Evolutionary conservation across 2,113 vertebrate species (phyloP).

Genomic region (Mobula hypostoma): DNA sequence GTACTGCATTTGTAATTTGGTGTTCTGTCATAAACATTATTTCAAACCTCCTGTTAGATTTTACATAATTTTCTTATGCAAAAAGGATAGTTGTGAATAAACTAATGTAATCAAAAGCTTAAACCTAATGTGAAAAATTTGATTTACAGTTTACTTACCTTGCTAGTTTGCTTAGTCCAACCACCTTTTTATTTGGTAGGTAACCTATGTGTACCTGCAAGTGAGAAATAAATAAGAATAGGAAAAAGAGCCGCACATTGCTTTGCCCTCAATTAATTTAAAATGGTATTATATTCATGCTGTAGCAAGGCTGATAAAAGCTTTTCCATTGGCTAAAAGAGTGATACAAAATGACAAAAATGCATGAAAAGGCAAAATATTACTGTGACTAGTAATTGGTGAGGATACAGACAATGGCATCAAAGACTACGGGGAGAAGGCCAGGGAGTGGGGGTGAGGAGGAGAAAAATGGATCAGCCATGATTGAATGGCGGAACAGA

Average conservation of each 20-base stretch:
- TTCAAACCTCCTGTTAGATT: neutral
- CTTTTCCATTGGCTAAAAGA: neutral
- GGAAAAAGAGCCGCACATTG: neutral
- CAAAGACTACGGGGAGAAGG: too few relatives aligned
- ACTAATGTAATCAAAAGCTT: neutral
- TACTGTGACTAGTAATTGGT: neutral
- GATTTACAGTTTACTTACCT: conserved; percentile 47
- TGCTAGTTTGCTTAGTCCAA: conserved; percentile 61
- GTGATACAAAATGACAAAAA: neutral
- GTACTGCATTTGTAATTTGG: neutral
- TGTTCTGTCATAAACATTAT: neutral
- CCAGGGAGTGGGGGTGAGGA: too few relatives aligned
- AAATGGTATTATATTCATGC: neutral
- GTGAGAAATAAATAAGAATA: conserved; percentile 24
- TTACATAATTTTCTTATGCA: neutral
- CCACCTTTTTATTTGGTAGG: conserved; percentile 63
- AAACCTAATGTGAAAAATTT: neutral
- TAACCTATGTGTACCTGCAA: conserved; percentile 63
- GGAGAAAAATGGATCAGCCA: too few relatives aligned
- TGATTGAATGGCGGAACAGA: too few relatives aligned
- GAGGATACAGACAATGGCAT: neutral
- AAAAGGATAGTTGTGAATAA: neutral
- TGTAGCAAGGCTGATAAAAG: neutral
- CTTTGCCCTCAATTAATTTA: neutral
- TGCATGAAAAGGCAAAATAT: neutral